Evolutionary conservation across 64 coral and sea anemone genomes (phyloP).

Genomic region (Hydrozoanthus tunicans): DNA sequence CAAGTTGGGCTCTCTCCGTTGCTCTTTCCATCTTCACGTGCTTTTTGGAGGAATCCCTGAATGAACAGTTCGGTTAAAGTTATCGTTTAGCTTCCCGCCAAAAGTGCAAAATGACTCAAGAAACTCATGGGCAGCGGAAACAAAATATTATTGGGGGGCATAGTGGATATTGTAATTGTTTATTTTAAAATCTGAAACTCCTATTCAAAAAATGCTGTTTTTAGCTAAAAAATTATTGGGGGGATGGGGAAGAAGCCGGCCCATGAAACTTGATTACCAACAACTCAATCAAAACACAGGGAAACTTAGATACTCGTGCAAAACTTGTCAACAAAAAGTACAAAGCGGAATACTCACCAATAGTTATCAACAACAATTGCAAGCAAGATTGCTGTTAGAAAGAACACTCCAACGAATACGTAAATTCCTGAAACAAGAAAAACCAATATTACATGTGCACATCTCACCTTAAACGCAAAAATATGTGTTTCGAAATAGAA

Average conservation of each 20-base stretch:
- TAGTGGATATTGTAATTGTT: too few species aligned
- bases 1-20: conserved; percentile 84
- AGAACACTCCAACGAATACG: conserved; percentile 95
- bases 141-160: too few species aligned
- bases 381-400: conserved; percentile 84
- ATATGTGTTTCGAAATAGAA: not conserved
- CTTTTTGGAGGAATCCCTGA: conserved; percentile 87
- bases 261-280: not conserved
- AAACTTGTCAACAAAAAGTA: not conserved
- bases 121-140: too few species aligned
- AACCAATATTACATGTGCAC: not conserved
- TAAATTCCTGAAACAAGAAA: conserved; percentile 66
- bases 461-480: not conserved
- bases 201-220: too few species aligned
- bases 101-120: not conserved
- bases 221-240: too few species aligned
- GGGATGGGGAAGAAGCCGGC: too few species aligned
- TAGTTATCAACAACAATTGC: conserved; percentile 95
- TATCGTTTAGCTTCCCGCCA: too few species aligned
- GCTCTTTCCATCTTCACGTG: conserved; percentile 93
- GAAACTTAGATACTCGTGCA: not conserved
- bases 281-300: not conserved
- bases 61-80: not conserved
- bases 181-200: too few species aligned
- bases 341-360: conserved; percentile 60